phyloP scores from a whole-genome alignment of 2,113 vertebrate species.

The Bungarus multicinctus region DNA sequence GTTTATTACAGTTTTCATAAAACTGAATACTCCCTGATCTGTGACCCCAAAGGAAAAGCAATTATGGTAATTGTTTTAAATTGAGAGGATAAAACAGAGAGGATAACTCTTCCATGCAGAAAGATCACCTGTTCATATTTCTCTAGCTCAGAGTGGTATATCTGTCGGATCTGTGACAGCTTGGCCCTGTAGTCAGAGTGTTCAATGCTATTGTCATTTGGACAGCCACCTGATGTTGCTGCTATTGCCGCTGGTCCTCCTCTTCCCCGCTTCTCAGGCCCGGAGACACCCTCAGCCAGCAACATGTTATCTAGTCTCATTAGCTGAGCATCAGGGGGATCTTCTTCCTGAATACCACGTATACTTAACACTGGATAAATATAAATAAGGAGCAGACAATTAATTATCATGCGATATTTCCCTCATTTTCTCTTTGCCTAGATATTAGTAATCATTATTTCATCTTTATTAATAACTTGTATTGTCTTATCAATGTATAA shows the following conservation, averaged over 20 bases:
- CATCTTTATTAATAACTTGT: too few species aligned
- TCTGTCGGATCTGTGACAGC: constrained; percentile 88
- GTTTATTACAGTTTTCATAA: constrained; percentile 14
- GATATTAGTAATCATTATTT: not conserved
- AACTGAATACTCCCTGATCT: constrained; percentile 25
- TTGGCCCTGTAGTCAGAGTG: constrained; percentile 92
- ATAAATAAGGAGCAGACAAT: constrained; percentile 39
- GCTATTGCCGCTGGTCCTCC: constrained; percentile 79
- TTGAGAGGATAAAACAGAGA: constrained; percentile 54
- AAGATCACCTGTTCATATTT: constrained; percentile 89
- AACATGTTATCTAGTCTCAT: constrained; percentile 89
- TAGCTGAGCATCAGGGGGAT: constrained; percentile 84
- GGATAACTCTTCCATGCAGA: constrained; percentile 62
- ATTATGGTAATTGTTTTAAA: constrained; percentile 36
- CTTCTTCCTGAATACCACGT: constrained; percentile 82
- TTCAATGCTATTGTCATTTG: constrained; percentile 87
- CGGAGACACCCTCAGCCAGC: constrained; percentile 85
- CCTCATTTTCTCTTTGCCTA: not conserved
- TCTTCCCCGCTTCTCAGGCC: constrained; percentile 82
- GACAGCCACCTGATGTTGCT: constrained; percentile 84
- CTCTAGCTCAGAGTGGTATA: constrained; percentile 91
- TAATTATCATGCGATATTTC: not conserved
- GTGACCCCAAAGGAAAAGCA: constrained; percentile 43
- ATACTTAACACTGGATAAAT: constrained; percentile 80
- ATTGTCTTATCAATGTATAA: too few species aligned